phyloP scores from a whole-genome alignment of 2,888 invertebrate species.

The Notodonta dromedarius region DNA sequence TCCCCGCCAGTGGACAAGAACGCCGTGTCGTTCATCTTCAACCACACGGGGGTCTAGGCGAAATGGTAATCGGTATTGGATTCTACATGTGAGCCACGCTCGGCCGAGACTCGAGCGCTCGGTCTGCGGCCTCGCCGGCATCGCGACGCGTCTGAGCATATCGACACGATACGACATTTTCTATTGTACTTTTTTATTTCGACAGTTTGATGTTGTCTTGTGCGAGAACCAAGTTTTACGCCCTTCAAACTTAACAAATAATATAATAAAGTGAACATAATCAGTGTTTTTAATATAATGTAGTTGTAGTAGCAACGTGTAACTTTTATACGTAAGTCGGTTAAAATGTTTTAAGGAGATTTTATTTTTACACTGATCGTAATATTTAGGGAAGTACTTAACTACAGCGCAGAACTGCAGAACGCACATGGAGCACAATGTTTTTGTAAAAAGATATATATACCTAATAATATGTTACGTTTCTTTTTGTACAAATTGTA shows the following conservation, averaged over 20 bases:
- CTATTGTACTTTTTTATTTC: constrained; percentile 60
- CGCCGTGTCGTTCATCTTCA: constrained; percentile 85
- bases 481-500: too few species aligned
- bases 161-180: constrained; percentile 64
- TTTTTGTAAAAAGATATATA: neutral
- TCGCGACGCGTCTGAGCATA: constrained; percentile 60
- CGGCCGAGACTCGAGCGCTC: constrained; percentile 2
- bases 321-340: constrained; percentile 73
- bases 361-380: constrained; percentile 74
- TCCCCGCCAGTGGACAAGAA: constrained; percentile 81
- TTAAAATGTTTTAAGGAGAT: constrained; percentile 62
- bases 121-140: constrained; percentile 7
- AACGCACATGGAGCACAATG: constrained; percentile 66
- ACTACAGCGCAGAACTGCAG: constrained; percentile 20
- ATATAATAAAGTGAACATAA: constrained; percentile 38
- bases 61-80: constrained; percentile 46
- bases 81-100: constrained; percentile 17
- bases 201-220: constrained; percentile 74
- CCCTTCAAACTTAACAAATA: constrained; percentile 38
- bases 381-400: constrained; percentile 51
- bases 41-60: constrained; percentile 88
- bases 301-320: constrained; percentile 47
- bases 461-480: neutral
- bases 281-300: constrained; percentile 49
- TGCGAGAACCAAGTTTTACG: constrained; percentile 51